Conservation (phyloP, 2,888 invertebrate species). For the Noctuana brunneofusca region DNA sequence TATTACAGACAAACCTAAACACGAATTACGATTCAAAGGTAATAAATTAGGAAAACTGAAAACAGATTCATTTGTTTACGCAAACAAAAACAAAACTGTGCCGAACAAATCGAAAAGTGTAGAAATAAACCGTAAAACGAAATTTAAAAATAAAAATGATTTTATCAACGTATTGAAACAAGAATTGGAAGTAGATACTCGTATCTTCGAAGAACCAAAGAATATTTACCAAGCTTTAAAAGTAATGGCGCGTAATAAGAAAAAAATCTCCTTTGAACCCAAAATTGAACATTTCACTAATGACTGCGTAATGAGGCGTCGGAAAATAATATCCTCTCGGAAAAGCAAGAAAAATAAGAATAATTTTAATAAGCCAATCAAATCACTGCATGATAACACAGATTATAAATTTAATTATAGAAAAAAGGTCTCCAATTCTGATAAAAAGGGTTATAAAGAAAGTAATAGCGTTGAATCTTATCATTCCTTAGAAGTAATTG, state of each 20-base stretch:
- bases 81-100: slow-evolving; percentile 31
- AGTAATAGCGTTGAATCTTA: slow-evolving; percentile 39
- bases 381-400: not conserved
- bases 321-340: slow-evolving; percentile 46
- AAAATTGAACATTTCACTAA: slow-evolving; percentile 31
- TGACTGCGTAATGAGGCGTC: slow-evolving; percentile 49
- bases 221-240: slow-evolving; percentile 61
- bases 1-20: not conserved
- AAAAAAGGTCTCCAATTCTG: slow-evolving; percentile 5
- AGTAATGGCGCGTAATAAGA: slow-evolving; percentile 57
- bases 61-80: slow-evolving; percentile 42
- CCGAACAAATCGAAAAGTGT: slow-evolving; percentile 37
- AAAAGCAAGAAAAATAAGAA: slow-evolving; percentile 38
- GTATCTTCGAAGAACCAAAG: slow-evolving; percentile 51
- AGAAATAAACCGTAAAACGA: slow-evolving; percentile 29
- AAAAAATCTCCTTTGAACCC: slow-evolving; percentile 30
- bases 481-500: slow-evolving; percentile 54
- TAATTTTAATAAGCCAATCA: not conserved
- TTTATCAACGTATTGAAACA: slow-evolving; percentile 56
- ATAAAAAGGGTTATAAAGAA: not conserved
- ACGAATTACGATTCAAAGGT: slow-evolving; percentile 10
- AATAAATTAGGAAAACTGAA: slow-evolving; percentile 35
- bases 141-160: slow-evolving; percentile 46
- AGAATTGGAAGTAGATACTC: slow-evolving; percentile 47
- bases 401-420: not conserved